Evolutionary conservation across 1,140 invertebrate genomes (phyloP).

Genomic region (Aphidius gifuensis): DNA sequence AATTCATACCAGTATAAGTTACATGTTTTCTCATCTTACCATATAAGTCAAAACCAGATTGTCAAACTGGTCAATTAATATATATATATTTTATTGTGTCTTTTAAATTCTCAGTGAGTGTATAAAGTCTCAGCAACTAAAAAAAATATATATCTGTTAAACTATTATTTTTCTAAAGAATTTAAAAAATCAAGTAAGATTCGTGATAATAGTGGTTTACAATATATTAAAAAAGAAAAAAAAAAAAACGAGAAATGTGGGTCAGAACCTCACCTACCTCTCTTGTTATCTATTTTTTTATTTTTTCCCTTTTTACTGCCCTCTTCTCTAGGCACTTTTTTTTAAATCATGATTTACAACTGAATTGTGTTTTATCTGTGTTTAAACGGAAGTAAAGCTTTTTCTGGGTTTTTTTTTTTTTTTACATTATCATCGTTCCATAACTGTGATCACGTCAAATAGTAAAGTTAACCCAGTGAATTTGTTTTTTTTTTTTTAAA

Average conservation of each 20-base stretch:
- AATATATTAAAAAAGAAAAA: neutral
- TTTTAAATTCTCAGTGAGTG: too few species aligned
- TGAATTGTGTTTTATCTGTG: slow-evolving; percentile 12
- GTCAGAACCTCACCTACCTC: neutral
- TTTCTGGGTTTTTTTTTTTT: slow-evolving; percentile 5
- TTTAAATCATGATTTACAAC: slow-evolving; percentile 16
- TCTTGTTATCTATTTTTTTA: neutral
- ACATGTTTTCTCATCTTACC: slow-evolving; percentile 12
- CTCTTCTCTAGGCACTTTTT: neutral
- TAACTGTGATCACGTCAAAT: slow-evolving; percentile 7
- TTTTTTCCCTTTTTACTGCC: neutral
- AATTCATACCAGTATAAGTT: too few species aligned
- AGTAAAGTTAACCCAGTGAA: neutral
- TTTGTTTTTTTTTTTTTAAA: slow-evolving; percentile 13
- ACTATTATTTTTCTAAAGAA: slow-evolving; percentile 2
- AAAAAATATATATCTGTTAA: neutral
- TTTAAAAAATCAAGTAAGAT: slow-evolving; percentile 11
- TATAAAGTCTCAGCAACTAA: neutral
- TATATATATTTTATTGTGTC: too few species aligned
- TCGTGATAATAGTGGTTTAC: too few species aligned
- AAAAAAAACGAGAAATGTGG: neutral
- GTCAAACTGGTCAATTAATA: slow-evolving; percentile 15
- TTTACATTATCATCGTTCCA: slow-evolving; percentile 15
- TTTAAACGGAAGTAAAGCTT: slow-evolving; percentile 15
- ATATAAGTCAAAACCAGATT: slow-evolving; percentile 7